Evolutionary conservation across 2,113 vertebrate species (phyloP), one percentile per base, ranked within the genome.

Genomic region (Zosterops japonicus): DNA sequence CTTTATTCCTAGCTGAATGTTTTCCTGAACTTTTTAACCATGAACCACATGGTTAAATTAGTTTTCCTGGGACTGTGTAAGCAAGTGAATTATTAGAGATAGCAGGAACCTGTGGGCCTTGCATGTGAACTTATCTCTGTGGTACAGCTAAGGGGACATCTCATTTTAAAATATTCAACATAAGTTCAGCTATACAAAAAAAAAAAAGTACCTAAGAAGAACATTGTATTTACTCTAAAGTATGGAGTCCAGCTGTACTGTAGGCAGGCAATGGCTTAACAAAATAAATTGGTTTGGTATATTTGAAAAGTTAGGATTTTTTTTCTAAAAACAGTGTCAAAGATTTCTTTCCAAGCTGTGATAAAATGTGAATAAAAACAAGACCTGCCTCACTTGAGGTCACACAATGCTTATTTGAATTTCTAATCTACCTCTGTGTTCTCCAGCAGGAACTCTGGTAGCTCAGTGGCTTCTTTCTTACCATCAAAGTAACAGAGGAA

Each of bases 381-480:
- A 89, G 90, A 87, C 79, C 77, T 90, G 93, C 71, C 65, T 46
- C 42, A 31, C 71, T 90, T 1, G 60, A 87, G 93, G 86, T 89
- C 92, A 92, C 57, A 75, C 60, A 83, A 22, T 64, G 72, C 83
- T 96, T 75, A 93, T 84, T 94, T 96, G 78, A 95, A 92, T 94
- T 94, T 91, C 85, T 95, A 90, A 92, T 94, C 50, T 41, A 75
- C 20, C 25, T 67, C 77, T 88, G 68, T 84, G 49, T 69, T 96
- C 81, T 41, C 56, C 17, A 3, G 72, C 69, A 90, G 89, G 64
- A 89, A 65, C 55, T 78, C 59, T 76, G 90, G 64, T 60, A 89
- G 65, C 36, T 93, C 88, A 72, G 49, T 83, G 29, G 63, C 93
- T 95, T 90, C 49, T 80, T 90, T 82, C 57, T 76, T 89, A 59